phyloP scores from a whole-genome alignment of 2,797 vertebrate genomes.

The Sebastes matsubarae region DNA sequence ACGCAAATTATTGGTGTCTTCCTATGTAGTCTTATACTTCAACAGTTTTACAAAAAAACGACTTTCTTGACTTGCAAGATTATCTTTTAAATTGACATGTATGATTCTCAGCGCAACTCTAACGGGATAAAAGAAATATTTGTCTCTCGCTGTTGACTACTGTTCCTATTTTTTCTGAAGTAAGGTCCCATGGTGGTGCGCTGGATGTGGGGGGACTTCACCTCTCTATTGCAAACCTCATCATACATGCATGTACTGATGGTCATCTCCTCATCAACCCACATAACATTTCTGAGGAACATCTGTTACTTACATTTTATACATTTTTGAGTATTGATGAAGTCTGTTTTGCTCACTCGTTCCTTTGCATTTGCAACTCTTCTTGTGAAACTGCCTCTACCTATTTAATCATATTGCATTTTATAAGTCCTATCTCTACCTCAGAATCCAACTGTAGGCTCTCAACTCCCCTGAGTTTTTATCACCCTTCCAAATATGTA shows the following conservation, averaged over 20 bases:
- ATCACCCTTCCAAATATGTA: background rate
- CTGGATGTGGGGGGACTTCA: fast-evolving
- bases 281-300: background rate
- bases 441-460: background rate
- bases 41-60: too few relatives aligned
- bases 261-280: background rate
- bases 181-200: too few relatives aligned
- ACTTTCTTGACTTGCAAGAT: too few relatives aligned
- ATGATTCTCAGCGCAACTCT: too few relatives aligned
- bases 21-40: too few relatives aligned
- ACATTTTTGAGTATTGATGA: background rate
- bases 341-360: background rate
- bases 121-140: too few relatives aligned
- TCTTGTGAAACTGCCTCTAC: background rate
- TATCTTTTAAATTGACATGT: too few relatives aligned
- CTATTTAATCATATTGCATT: background rate
- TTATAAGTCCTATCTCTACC: background rate
- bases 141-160: too few relatives aligned
- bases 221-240: background rate
- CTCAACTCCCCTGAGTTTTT: background rate
- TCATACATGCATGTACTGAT: background rate
- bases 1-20: too few relatives aligned
- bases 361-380: background rate
- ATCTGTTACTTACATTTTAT: background rate
- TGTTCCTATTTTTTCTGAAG: too few relatives aligned